Base-by-base conservation (phyloP, 92 coral and sea anemone species). In the Actinostola sp. region DNA sequence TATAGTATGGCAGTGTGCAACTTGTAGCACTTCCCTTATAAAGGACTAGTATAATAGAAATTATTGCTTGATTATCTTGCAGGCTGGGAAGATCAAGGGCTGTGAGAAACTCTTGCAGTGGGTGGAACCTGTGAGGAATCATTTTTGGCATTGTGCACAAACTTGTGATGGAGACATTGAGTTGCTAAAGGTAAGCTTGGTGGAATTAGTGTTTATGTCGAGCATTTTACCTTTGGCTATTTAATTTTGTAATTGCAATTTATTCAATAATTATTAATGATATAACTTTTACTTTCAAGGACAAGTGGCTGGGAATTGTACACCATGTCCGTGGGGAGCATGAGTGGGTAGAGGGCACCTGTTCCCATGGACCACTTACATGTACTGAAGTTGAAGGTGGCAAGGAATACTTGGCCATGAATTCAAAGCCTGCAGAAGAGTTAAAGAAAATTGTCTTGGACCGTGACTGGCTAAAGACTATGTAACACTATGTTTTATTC, bases 331-430 rank as follows among this genome's bases (percentile, higher is more conserved):
- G 53, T 19, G 91, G 73, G 1, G 87, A 86, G 60, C 93, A 88
- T 59, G 93, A 80, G 70, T 88, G 89, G 94, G 82, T 46, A 25
- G 88, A 50, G 9, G 88, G 90, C 20, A 41, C 44, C 31, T 89
- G 96, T 26, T 32, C 64, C 3, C 96, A 89, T 77, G 91, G 86
- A 3, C 88, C 91, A 24, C 65, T 89, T n/a, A n/a, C n/a, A n/a
- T n/a, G n/a, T 0, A 80, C 85, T 5, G 78, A 79, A 24, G 25
- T 46, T 0, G 91, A 89, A 83, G 60, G 42, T 14, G 82, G 62
- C 15, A 77, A 81, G 48, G 32, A 72, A 13, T 35, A 52, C 17
- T 63, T 86, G 0, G 70, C 74, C 28, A 86, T 80, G 61, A 64
- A 49, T 20, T 65, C 73, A 7, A 85, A 85, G 57, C 61, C 86